Evolutionary conservation across 2,113 vertebrate genomes (phyloP).

Genomic region (Gobio gobio): DNA sequence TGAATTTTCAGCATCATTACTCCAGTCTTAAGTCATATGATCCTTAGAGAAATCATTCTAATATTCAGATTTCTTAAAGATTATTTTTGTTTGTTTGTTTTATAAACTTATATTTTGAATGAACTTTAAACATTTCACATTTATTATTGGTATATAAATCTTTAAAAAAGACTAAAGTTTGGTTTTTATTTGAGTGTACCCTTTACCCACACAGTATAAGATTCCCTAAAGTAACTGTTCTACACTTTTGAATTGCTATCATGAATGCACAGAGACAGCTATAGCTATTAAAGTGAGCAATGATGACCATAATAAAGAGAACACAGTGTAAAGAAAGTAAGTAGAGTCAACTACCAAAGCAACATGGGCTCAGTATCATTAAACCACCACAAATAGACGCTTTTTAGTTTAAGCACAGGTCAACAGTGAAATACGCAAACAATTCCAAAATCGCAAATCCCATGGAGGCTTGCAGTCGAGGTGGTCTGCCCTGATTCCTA

Average conservation of each 20-base stretch:
- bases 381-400: background rate
- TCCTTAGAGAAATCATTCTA: background rate
- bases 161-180: too few relatives aligned
- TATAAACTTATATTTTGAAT: too few relatives aligned
- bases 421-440: background rate
- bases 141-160: too few relatives aligned
- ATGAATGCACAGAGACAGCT: too few relatives aligned
- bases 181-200: too few relatives aligned
- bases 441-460: conserved; percentile 35
- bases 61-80: too few relatives aligned
- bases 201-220: too few relatives aligned
- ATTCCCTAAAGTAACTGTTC: too few relatives aligned
- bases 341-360: background rate
- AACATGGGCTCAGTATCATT: background rate
- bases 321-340: background rate
- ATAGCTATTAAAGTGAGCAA: too few relatives aligned
- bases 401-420: background rate
- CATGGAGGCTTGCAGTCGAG: conserved; percentile 70
- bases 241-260: too few relatives aligned
- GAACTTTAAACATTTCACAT: too few relatives aligned
- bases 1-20: background rate
- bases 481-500: conserved; percentile 74
- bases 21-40: background rate
- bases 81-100: too few relatives aligned
- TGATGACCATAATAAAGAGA: background rate